phyloP scores from a whole-genome alignment of 2,113 vertebrate genomes.

The Oryctolagus cuniculus region mOryCun1.1 NC_091433.1:147607001-147607500 shows the following conservation, averaged over 20 bases:
- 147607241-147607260: neutral
- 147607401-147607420: neutral
- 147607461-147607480: neutral
- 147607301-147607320: neutral
- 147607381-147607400: neutral
- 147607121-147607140: neutral
- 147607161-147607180: constrained; percentile 56
- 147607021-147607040: neutral
- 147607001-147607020: neutral
- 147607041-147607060: neutral
- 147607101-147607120: neutral
- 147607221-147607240: neutral
- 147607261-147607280: constrained; percentile 36
- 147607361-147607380: neutral
- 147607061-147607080: constrained; percentile 25
- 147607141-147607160: neutral
- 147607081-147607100: constrained; percentile 28
- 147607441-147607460: neutral
- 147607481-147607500: neutral
- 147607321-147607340: neutral
- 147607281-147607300: constrained; percentile 27
- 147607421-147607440: neutral
- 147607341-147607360: neutral
- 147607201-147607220: neutral
- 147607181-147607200: constrained; percentile 35